These are phyloP conservation scores for Cinara cedri DNA, from an alignment of 2,888 invertebrate species.

Conservation along the genomic window DNA sequence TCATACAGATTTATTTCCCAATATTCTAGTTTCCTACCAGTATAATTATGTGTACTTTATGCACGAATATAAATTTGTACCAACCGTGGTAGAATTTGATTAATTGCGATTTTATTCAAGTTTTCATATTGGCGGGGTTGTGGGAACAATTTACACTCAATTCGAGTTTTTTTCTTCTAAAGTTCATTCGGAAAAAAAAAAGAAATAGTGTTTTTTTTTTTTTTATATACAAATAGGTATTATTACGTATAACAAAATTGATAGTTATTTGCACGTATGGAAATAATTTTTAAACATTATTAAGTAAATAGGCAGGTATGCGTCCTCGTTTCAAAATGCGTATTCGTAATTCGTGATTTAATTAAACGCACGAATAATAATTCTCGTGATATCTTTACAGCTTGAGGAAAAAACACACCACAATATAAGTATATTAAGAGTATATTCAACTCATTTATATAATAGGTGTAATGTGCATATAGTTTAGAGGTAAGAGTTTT, in stretches of 20 bases:
- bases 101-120: too few relatives aligned
- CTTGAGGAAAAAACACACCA: too few relatives aligned
- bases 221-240: too few relatives aligned
- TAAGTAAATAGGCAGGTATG: not conserved
- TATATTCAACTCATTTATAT: too few relatives aligned
- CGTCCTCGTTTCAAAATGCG: too few relatives aligned
- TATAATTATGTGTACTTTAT: conserved; percentile 8
- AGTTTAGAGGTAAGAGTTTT: too few relatives aligned
- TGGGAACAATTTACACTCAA: not conserved
- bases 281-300: not conserved
- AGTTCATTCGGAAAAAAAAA: not conserved
- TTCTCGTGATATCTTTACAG: too few relatives aligned
- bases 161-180: not conserved
- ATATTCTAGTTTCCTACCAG: conserved; percentile 8
- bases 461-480: too few relatives aligned
- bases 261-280: not conserved
- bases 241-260: not conserved
- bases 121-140: not conserved
- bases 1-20: not conserved
- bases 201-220: too few relatives aligned
- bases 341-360: too few relatives aligned
- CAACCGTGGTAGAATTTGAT: not conserved
- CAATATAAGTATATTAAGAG: too few relatives aligned
- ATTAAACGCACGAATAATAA: too few relatives aligned
- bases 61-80: not conserved